phyloP scores from a whole-genome alignment of 2,797 vertebrate genomes.

The Mareca penelope region DNA sequence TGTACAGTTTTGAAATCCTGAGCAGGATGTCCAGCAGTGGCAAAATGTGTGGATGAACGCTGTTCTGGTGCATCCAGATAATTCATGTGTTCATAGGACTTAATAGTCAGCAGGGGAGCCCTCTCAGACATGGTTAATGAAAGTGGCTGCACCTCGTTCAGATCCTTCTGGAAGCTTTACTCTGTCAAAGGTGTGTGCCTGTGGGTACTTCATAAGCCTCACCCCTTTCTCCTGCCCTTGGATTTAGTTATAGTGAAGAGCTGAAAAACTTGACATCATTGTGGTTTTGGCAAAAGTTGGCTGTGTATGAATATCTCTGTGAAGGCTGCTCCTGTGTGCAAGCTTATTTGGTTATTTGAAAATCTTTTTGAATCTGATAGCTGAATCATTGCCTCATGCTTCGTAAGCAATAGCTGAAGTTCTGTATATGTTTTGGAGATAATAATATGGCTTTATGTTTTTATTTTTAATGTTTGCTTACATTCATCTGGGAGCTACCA shows the following conservation, averaged over 20 bases:
- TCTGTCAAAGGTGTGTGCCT: conserved; percentile 14
- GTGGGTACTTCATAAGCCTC: background rate
- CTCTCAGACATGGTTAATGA: conserved; percentile 49
- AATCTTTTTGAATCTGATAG: background rate
- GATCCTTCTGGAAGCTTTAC: conserved; percentile 48
- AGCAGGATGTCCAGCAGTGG: conserved; percentile 10
- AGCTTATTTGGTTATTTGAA: background rate
- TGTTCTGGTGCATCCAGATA: background rate
- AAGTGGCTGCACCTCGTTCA: conserved; percentile 57
- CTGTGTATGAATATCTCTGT: background rate
- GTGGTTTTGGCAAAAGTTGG: background rate
- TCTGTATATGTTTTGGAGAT: background rate
- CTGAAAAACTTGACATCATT: background rate
- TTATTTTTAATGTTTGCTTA: background rate
- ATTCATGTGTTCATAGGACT: conserved; percentile 46
- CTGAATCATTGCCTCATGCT: background rate
- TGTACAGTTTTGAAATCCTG: background rate
- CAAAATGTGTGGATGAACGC: background rate
- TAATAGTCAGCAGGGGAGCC: conserved; percentile 35
- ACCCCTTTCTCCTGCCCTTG: background rate
- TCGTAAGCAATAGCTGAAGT: background rate
- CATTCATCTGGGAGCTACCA: background rate
- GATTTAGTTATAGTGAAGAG: background rate
- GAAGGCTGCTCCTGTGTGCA: background rate
- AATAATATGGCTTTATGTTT: background rate